These are phyloP conservation scores for Parambassis ranga DNA, from an alignment of 2,797 vertebrate genomes.

Conservation along the genomic window DNA sequence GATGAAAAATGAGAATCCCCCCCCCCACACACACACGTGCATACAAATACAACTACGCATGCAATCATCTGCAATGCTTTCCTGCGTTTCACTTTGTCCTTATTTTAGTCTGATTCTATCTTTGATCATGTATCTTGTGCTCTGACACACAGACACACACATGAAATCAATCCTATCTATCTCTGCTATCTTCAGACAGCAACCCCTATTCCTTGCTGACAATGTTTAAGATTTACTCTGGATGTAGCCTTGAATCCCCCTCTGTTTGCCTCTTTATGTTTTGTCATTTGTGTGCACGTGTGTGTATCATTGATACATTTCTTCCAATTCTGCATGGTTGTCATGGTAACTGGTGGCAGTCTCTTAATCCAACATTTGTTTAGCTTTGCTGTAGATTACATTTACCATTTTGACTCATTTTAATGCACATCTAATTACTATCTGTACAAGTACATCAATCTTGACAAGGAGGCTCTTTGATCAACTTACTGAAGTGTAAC, in stretches of 20 bases:
- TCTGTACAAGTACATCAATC: slow-evolving; percentile 18
- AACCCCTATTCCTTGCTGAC: slow-evolving; percentile 47
- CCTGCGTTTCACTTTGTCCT: not conserved
- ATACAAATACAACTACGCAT: slow-evolving; percentile 2
- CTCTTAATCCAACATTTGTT: not conserved
- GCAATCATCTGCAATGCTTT: slow-evolving; percentile 15
- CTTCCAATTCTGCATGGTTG: slow-evolving; percentile 34
- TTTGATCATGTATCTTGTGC: not conserved
- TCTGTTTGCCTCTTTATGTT: slow-evolving; percentile 8
- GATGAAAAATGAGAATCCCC: slow-evolving; percentile 39
- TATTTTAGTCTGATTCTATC: slow-evolving; percentile 12
- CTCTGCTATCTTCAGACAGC: slow-evolving; percentile 49
- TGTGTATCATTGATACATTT: slow-evolving; percentile 39
- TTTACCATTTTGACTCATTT: not conserved
- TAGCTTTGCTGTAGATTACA: not conserved
- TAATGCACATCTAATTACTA: not conserved
- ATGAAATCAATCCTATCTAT: slow-evolving; percentile 35
- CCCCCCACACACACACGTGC: not conserved
- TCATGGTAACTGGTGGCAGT: slow-evolving; percentile 50
- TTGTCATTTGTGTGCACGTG: slow-evolving; percentile 15
- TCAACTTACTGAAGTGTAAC: slow-evolving; percentile 1
- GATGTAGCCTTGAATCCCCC: slow-evolving; percentile 51
- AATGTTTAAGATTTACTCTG: slow-evolving; percentile 64
- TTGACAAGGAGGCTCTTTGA: slow-evolving; percentile 19
- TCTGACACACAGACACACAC: not conserved